A percentile compares a stretch with the other conserved stretches of the same genome.
Conservation (phyloP, 1,140 invertebrate genomes). For the Aphaenogaster ashmeadi region DNA sequence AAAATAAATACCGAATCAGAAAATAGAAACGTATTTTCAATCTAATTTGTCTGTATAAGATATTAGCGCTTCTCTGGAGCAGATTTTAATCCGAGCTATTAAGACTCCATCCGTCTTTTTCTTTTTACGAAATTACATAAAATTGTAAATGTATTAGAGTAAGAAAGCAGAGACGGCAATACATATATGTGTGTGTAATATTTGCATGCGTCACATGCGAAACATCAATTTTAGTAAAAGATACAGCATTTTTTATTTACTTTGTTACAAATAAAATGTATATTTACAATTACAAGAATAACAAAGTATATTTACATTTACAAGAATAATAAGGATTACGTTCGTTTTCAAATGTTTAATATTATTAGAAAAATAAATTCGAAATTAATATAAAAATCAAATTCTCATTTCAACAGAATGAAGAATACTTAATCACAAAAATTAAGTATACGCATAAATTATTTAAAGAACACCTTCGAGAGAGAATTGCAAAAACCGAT, state of each 20-base stretch:
- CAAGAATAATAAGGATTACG: neutral
- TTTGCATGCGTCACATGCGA: slow-evolving; percentile 47
- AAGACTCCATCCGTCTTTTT: neutral
- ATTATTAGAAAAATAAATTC: neutral
- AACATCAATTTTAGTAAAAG: slow-evolving; percentile 38
- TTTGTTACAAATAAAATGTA: neutral
- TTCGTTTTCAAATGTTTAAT: neutral
- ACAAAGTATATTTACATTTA: too few species aligned
- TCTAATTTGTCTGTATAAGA: neutral
- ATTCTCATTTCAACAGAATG: neutral
- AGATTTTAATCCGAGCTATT: slow-evolving; percentile 8
- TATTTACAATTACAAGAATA: too few species aligned
- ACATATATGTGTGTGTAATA: neutral
- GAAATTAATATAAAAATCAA: neutral
- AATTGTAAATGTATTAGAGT: neutral
- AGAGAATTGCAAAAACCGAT: neutral
- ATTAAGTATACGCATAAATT: slow-evolving; percentile 1
- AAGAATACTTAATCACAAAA: neutral
- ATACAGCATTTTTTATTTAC: slow-evolving; percentile 44
- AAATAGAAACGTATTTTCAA: neutral
- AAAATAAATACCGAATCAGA: neutral
- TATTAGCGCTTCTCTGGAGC: neutral
- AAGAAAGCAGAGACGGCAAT: neutral
- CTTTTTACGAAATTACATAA: neutral
- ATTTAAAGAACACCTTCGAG: neutral